Percentiles rank a stretch among this genome's conserved stretches.
These are phyloP conservation scores for Acrocera orbiculus DNA, from an alignment of 2,888 invertebrate genomes.

Conservation along the genomic window DNA sequence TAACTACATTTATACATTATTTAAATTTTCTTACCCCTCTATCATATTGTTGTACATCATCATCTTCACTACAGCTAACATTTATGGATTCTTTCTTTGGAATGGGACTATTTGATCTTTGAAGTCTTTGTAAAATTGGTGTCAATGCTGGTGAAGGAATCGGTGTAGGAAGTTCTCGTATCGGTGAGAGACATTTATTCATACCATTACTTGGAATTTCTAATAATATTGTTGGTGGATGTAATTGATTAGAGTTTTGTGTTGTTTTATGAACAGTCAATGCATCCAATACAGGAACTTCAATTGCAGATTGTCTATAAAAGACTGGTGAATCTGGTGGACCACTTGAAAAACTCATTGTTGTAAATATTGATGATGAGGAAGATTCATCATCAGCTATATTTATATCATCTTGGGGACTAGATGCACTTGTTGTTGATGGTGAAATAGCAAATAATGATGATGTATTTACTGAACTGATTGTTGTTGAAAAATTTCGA, in stretches of 20 bases:
- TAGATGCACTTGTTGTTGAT: constrained; percentile 54
- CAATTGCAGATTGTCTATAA: constrained; percentile 33
- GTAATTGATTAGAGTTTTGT: constrained; percentile 39
- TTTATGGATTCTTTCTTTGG: constrained; percentile 21
- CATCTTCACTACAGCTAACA: constrained; percentile 31
- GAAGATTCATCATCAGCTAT: constrained; percentile 51
- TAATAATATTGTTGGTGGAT: constrained; percentile 56
- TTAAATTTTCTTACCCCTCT: too few species aligned
- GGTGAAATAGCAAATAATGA: constrained; percentile 46
- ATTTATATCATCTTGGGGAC: constrained; percentile 55
- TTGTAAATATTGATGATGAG: constrained; percentile 45
- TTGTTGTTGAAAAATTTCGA: constrained; percentile 46
- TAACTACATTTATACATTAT: too few species aligned
- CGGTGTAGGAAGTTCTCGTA: constrained; percentile 58
- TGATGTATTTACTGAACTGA: constrained; percentile 23
- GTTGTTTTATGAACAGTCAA: constrained; percentile 46
- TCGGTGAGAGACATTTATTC: constrained; percentile 63
- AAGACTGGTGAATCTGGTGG: constrained; percentile 45
- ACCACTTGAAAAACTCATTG: constrained; percentile 40
- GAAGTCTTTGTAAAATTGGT: constrained; percentile 38
- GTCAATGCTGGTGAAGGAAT: constrained; percentile 52
- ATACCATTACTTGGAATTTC: constrained; percentile 51
- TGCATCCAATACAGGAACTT: constrained; percentile 48
- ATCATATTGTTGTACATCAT: too few species aligned
- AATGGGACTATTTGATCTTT: constrained; percentile 20